Evolutionary conservation across 2,797 vertebrate genomes (phyloP), one percentile per base, ranked within the genome.

Genomic region (Intellagama lesueurii): DNA sequence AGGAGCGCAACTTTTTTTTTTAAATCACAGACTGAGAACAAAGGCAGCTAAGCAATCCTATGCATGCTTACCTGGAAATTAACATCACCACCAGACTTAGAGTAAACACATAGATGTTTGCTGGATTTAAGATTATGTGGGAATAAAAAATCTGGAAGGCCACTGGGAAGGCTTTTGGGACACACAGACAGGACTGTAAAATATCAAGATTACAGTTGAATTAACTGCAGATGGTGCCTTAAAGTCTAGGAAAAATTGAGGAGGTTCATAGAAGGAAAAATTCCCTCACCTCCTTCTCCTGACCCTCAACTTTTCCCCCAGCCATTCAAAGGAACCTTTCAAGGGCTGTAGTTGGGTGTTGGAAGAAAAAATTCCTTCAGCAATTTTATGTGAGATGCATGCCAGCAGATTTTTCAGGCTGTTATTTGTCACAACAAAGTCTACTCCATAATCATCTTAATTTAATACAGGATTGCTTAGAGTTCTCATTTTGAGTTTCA

Each of bases 401-500:
- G 35, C 19, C 19, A 47, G 35, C 47, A 49, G 24, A 11, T 66
- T 83, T 66, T 83, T 9, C 64, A n/a, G 16, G 30, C n/a, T 76
- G 22, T 66, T 30, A 32, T 32, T 82, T 88, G 28, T 77, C 66
- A 35, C 49, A 64, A 86, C 32, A 44, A 64, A 94, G 69, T 87
- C 87, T 88, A 60, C 92, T 92, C 47, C 19, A 17, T 89, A 89
- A 90, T 78, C 89, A 60, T 8, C 73, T 49, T 64, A 81, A 83
- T 68, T 44, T 69, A 88, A 12, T 49, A 82, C 24, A 26, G 91
- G 73, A 87, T 8, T 92, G 28, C 44, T 92, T 87, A 90, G 83
- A 89, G 85, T 88, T 92, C 88, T 22, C 85, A 91, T 72, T 92
- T 64, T 93, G 0, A 78, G 30, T 89, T 88, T 92, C 73, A 86